These are phyloP conservation scores for Bursaphelenchus okinawaensis DNA, from an alignment of 2,888 invertebrate species.

Conservation along the genomic window DNA sequence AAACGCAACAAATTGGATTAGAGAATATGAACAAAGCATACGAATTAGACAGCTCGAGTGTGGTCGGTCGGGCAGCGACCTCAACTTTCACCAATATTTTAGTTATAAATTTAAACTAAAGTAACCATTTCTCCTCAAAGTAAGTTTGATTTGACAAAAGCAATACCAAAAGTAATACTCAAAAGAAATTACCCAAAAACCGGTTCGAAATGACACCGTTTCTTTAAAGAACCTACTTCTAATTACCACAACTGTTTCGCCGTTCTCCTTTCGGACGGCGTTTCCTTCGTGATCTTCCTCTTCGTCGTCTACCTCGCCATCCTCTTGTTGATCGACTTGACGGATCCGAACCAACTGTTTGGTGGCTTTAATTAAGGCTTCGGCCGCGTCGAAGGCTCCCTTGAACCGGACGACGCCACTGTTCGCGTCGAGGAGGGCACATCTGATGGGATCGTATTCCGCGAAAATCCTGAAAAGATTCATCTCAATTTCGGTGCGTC, in stretches of 20 bases:
- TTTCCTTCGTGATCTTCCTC: constrained; percentile 9
- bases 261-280: constrained; percentile 6
- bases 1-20: not conserved
- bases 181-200: no score
- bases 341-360: constrained; percentile 8
- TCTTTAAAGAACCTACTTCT: not conserved
- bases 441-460: constrained; percentile 29
- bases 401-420: constrained; percentile 1
- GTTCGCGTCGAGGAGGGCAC: constrained; percentile 1
- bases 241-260: not conserved
- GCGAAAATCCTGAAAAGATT: constrained; percentile 40
- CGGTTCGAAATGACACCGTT: no score
- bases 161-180: no score
- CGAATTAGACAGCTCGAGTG: not conserved
- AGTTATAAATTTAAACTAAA: no score
- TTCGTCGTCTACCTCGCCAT: constrained; percentile 27
- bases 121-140: no score
- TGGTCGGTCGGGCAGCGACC: no score
- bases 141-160: no score
- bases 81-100: no score
- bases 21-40: not conserved
- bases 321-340: constrained; percentile 23
- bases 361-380: constrained; percentile 1
- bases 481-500: constrained; percentile 2
- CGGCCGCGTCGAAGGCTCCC: constrained; percentile 2